A percentile compares a stretch with the other conserved stretches of the same genome.
phyloP scores from a whole-genome alignment of 2,888 invertebrate genomes.

The Andrena camellia region DNA sequence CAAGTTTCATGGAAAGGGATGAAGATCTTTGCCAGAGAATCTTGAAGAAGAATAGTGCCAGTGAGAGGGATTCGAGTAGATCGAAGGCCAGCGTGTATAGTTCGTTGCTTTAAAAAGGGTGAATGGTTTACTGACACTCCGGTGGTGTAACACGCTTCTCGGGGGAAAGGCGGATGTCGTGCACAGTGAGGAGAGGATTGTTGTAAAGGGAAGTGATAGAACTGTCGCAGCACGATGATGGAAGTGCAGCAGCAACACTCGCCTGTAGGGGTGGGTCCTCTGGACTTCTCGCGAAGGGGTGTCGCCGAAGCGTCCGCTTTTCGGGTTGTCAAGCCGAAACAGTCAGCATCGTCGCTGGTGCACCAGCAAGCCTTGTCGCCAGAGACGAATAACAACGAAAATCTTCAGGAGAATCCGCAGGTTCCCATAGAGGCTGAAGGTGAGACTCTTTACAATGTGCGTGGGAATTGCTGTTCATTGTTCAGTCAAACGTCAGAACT shows the following conservation, averaged over 20 bases:
- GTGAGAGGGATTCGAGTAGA: slow-evolving; percentile 20
- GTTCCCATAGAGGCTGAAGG: slow-evolving; percentile 77
- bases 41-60: slow-evolving; percentile 39
- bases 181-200: slow-evolving; percentile 62
- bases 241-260: slow-evolving; percentile 84
- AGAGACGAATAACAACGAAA: slow-evolving; percentile 79
- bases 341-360: slow-evolving; percentile 73
- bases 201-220: slow-evolving; percentile 54
- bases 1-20: slow-evolving; percentile 9
- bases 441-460: slow-evolving; percentile 50
- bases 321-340: slow-evolving; percentile 83
- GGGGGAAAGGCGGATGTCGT: slow-evolving; percentile 61
- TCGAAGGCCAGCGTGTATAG: slow-evolving; percentile 21
- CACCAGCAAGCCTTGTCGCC: slow-evolving; percentile 76
- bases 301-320: slow-evolving; percentile 84
- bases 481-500: too few relatives aligned
- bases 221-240: slow-evolving; percentile 76
- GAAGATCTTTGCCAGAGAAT: slow-evolving; percentile 9
- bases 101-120: slow-evolving; percentile 36
- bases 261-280: slow-evolving; percentile 83
- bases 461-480: not conserved
- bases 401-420: slow-evolving; percentile 78
- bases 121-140: slow-evolving; percentile 36
- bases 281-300: slow-evolving; percentile 84
- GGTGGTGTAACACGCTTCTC: slow-evolving; percentile 30